Percentiles rank a stretch among this genome's conserved stretches.
phyloP scores from a whole-genome alignment of 2,888 invertebrate species.

The Kryphioiulus occultus region DNA sequence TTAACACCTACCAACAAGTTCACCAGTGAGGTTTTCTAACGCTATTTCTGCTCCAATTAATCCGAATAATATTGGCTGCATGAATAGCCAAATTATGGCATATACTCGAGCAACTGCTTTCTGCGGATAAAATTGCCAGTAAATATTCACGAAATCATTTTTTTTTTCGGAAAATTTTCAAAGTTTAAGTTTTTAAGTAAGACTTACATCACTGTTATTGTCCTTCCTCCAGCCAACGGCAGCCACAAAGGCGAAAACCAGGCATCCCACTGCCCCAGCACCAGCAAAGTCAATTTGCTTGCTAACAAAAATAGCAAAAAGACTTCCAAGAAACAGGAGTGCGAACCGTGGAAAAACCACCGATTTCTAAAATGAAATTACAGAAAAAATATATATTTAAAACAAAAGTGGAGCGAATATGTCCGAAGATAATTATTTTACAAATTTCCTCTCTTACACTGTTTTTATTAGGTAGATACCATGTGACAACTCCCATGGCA shows the following conservation, averaged over 20 bases:
- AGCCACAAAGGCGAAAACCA: slow-evolving; percentile 63
- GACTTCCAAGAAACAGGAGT: slow-evolving; percentile 59
- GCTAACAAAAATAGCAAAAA: slow-evolving; percentile 62
- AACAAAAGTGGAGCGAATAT: background rate
- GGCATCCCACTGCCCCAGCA: slow-evolving; percentile 63
- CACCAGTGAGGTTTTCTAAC: slow-evolving; percentile 58
- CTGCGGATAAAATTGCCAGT: slow-evolving; percentile 12
- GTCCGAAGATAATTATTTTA: background rate
- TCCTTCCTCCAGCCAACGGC: slow-evolving; percentile 61
- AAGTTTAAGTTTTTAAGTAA: too few relatives aligned
- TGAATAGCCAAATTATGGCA: slow-evolving; percentile 61
- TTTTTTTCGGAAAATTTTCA: too few relatives aligned
- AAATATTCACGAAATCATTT: background rate
- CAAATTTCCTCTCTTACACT: slow-evolving; percentile 66
- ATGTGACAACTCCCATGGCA: slow-evolving; percentile 79
- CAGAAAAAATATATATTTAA: background rate
- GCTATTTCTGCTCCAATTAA: slow-evolving; percentile 64
- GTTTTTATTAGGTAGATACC: slow-evolving; percentile 82
- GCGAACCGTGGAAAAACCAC: slow-evolving; percentile 54
- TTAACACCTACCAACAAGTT: slow-evolving; percentile 57
- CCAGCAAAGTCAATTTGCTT: slow-evolving; percentile 60
- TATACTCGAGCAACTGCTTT: slow-evolving; percentile 49
- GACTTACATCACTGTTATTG: slow-evolving; percentile 48
- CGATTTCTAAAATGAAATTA: slow-evolving; percentile 41
- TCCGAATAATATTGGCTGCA: slow-evolving; percentile 64